Conservation (phyloP, 35 echinoderm and acorn worm genomes). For the Apostichopus japonicus region DNA sequence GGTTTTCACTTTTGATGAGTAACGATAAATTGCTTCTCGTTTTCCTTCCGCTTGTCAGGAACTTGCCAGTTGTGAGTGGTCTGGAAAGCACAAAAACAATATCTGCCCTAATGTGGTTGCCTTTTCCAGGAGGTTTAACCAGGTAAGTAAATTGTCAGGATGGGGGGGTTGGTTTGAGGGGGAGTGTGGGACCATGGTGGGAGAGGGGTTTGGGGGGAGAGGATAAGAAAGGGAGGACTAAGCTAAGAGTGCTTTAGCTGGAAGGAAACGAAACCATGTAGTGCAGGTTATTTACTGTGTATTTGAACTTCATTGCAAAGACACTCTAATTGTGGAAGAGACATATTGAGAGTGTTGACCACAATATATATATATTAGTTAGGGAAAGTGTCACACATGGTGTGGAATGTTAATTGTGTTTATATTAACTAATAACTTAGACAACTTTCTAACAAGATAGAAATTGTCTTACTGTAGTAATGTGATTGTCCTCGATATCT, state of each 20-base stretch:
- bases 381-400: no score
- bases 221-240: not conserved
- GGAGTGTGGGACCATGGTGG: not conserved
- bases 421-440: no score
- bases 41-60: conserved; percentile 70
- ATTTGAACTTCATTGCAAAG: no score
- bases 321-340: no score
- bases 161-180: not conserved
- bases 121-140: conserved; percentile 92
- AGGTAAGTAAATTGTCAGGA: conserved; percentile 57
- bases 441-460: no score
- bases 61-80: conserved; percentile 94
- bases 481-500: no score
- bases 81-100: conserved; percentile 93
- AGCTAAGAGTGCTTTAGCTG: not conserved
- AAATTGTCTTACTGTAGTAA: no score
- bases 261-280: not conserved
- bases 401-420: no score
- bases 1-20: not conserved
- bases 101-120: conserved; percentile 93
- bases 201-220: not conserved
- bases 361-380: no score
- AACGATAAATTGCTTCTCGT: not conserved
- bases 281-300: no score
- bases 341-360: no score